Evolutionary conservation across 1,140 invertebrate genomes (phyloP).

Genomic region (Euglossa dilemma): DNA sequence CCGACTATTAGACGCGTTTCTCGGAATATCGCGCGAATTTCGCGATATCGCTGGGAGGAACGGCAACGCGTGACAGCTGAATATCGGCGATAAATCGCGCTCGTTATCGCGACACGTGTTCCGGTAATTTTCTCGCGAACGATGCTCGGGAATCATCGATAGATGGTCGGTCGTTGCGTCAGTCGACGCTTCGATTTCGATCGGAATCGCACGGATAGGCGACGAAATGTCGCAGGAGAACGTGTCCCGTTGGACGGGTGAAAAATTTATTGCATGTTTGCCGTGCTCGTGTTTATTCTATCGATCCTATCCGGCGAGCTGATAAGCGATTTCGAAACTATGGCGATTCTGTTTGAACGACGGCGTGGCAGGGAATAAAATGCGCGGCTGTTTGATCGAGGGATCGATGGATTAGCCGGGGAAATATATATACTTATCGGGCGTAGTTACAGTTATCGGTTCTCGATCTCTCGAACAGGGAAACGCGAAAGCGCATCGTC

Average conservation of each 20-base stretch:
- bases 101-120: neutral
- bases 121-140: neutral
- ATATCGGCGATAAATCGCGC: no score
- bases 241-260: neutral
- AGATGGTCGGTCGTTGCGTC: neutral
- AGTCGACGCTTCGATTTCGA: neutral
- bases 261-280: conserved; percentile 8
- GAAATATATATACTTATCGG: conserved; percentile 9
- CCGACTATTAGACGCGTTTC: no score
- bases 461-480: neutral
- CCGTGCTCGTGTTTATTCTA: neutral
- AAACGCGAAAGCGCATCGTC: neutral
- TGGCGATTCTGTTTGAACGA: neutral
- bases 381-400: neutral
- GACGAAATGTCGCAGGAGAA: no score
- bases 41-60: no score
- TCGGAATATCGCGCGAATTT: neutral
- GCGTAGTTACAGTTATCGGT: neutral
- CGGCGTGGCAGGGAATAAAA: neutral
- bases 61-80: no score
- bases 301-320: neutral
- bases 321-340: conserved; percentile 40
- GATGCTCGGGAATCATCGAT: neutral
- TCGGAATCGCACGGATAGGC: no score
- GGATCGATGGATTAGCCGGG: neutral